Base-by-base conservation (phyloP, 2,888 invertebrate species). In the Drosophila picticornis region DNA sequence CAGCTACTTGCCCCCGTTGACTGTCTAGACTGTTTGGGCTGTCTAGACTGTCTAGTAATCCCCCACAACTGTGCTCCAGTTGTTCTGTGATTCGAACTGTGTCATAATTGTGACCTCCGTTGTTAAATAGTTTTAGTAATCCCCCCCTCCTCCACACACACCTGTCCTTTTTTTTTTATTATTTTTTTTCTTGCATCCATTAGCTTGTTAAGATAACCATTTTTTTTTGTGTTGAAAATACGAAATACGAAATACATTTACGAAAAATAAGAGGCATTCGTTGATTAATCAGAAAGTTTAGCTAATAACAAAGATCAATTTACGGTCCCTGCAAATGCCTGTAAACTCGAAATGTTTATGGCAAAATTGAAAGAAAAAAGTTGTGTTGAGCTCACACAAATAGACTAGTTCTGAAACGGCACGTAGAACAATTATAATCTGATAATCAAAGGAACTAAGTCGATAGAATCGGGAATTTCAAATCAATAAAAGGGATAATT, bases 101-200 rank as follows among this genome's bases (percentile, higher is more conserved):
- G 85, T 85, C 84, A 74, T 77, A 76, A 60, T 66, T 88, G 71
- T 84, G 70, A 73, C 82, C 72, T 61, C 74, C 67, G 27, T 78
- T 86, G 87, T 90, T 90, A 76, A 81, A 81, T 90, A 90, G 84
- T 90, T 84, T 74, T 88, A 84, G 67, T 29, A 56, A 29, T 4
- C 9, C 25, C 46, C 16, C 46, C 19, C 13, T 50, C 10, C 43
- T 4, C 51, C 56, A 59, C 63, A 40, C 29, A 38, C 46, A 16
- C 2, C 25, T 4, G 9, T 9, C 56, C 64, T 71, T 81, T 73
- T 85, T 75, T 68, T 58, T 63, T 5, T 25, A 11, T 34, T 4
- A 34, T 34, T 62, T 43, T 40, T 29, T 62, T 36, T 52, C 29
- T 27, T 40, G 16, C 56, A 62, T 62, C 43, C 61, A 71, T 61